Conservation (phyloP, 1,140 invertebrate genomes). For the Macrotrachela quadricornifera region DNA sequence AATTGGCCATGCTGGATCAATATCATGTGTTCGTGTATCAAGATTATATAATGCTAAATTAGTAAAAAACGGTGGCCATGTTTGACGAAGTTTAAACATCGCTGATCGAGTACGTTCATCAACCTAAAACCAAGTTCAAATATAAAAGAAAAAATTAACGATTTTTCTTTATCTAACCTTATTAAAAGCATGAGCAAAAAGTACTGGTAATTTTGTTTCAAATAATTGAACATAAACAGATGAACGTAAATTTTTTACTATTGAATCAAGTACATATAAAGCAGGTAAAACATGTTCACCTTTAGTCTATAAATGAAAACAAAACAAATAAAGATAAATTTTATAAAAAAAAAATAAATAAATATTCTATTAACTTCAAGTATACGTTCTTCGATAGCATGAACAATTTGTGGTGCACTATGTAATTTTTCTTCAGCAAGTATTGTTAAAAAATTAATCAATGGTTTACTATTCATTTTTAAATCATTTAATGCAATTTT, state of each 20-base stretch:
- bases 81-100: slow-evolving; percentile 6
- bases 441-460: slow-evolving; percentile 6
- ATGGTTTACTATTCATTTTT: slow-evolving; percentile 4
- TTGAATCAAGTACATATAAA: slow-evolving; percentile 6
- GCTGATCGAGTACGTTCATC: slow-evolving; percentile 4
- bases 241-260: slow-evolving; percentile 7
- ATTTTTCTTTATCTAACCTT: not conserved
- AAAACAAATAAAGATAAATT: too few relatives aligned
- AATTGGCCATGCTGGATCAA: slow-evolving; percentile 8
- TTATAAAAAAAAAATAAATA: too few relatives aligned
- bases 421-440: slow-evolving; percentile 2
- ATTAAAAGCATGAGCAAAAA: slow-evolving; percentile 3
- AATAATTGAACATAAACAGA: slow-evolving; percentile 5
- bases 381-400: slow-evolving; percentile 2
- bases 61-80: slow-evolving; percentile 2
- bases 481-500: not conserved
- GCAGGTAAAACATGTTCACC: not conserved
- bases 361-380: not conserved
- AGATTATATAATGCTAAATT: slow-evolving; percentile 2
- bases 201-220: not conserved
- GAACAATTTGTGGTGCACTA: not conserved
- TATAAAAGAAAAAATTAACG: too few relatives aligned
- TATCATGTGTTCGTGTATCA: not conserved
- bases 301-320: not conserved
- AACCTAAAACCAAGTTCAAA: not conserved